Base-by-base conservation (phyloP, 2,888 invertebrate species). In the Acrobasis repandana region DNA sequence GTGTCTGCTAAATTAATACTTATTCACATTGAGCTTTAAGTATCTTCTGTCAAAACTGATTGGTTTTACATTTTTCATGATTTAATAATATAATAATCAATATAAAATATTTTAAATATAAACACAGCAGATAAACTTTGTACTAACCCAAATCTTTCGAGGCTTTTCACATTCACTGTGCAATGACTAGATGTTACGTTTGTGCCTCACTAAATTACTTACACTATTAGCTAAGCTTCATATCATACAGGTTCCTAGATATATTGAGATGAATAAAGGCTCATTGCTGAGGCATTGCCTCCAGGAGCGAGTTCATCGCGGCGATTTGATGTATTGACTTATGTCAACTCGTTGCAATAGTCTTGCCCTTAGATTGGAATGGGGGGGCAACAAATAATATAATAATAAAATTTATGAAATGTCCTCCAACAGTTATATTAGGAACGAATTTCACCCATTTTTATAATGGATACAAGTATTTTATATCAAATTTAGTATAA, bases 141-240 rank as follows among this genome's bases (percentile, higher is more conserved):
- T 72, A 74, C 71, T 67, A 67, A 64, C 48, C 68, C 61, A 68
- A 58, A 57, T 60, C 38, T 14, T n/a, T 38, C 54, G 43, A 54
- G 54, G 56, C 65, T 60, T n/a, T n/a, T 43, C 46, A 63, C 60
- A 61, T 65, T 43, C 63, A 70, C 63, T 69, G 72, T 74, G 71
- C 72, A 69, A 65, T 80, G 79, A 80, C 78, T 80, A 80, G 79
- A 75, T 65, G 67, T 65, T 63, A 69, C 62, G 54, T 56, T 58
- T 70, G 69, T 71, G 68, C 67, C 64, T 61, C 3, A 20, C 58
- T 63, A 49, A 62, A 50, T 51, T 56, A 61, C 52, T 20, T 49
- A 58, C 54, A 5, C n/a, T 56, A 48, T 34, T n/a, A n/a, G n/a
- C n/a, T n/a, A n/a, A n/a, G n/a, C 18, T 38, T n/a, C 36, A 15